Base-by-base conservation (phyloP, 2,113 vertebrate species). In the Tragelaphus strepsiceros region DNA sequence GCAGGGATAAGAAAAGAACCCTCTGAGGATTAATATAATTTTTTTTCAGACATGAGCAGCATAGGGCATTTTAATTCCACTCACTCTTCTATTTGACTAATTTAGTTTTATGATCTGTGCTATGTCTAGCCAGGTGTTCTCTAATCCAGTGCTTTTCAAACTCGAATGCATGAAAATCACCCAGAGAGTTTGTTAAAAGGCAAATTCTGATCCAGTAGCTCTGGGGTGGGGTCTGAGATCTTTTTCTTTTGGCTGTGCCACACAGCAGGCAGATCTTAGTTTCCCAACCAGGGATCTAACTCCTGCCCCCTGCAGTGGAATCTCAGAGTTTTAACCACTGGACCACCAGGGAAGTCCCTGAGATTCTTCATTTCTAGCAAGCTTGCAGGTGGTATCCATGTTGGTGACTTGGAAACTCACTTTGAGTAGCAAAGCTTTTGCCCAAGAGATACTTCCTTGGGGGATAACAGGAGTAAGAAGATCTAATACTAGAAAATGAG, bases 401-500 rank as follows among this genome's bases (percentile, higher is more conserved):
- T 51, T 92, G 28, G 51, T 56, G 8, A 56, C 56, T 77, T 61
- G 67, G 61, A 94, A 39, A n/a, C 28, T 62, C 24, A 81, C 28
- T 77, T 81, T 54, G 32, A 88, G 6, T 14, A 90, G 43, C 39
- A 92, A 96, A 26, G 30, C 2, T 90, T 21, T 81, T 82, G 26
- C 51, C 35, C n/a, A 15, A 24, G 32, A 28, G 2, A 61, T 51
- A 78, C 21, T 97, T 22, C 71, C 51, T 19, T 51, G 5, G 14
- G 12, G 56, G 17, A 13, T 71, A 49, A 74, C 22, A 95, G 39
- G 26, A 96, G 83, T 94, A 90, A 98, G 78, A 91, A 88, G 58
- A 96, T 96, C 62, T 58, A 91, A 62, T 97, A 92, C 15, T 51
- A 78, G 82, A 98, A 96, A 97, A 94, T 91, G 43, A 80, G 67